Evolutionary conservation across 2,797 vertebrate genomes (phyloP).

Genomic region (Helostoma temminkii): DNA sequence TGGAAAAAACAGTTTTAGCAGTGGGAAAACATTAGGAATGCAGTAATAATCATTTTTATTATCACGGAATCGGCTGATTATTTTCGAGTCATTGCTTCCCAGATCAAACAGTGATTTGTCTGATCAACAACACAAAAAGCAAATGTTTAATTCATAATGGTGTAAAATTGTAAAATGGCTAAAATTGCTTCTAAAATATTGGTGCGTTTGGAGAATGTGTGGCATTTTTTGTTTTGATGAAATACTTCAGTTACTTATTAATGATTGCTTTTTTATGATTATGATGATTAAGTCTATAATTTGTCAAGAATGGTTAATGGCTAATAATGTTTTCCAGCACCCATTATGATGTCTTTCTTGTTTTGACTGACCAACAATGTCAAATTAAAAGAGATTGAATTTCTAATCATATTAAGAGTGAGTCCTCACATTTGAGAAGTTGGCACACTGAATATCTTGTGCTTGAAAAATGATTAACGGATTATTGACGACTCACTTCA

Average conservation of each 20-base stretch:
- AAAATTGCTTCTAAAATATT: too few species aligned
- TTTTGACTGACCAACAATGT: neutral
- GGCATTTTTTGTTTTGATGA: neutral
- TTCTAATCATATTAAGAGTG: neutral
- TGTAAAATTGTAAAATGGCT: too few species aligned
- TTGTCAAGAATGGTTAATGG: neutral
- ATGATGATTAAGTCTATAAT: neutral
- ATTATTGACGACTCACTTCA: neutral
- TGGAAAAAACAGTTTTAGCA: neutral
- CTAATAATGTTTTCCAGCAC: too few species aligned
- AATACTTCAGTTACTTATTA: neutral
- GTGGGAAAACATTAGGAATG: neutral
- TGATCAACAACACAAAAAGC: neutral
- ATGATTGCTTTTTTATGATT: too few species aligned
- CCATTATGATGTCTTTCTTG: neutral
- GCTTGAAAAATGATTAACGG: neutral
- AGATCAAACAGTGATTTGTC: neutral
- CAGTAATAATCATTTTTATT: neutral
- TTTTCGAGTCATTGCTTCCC: neutral
- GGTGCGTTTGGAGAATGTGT: too few species aligned
- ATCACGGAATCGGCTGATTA: neutral
- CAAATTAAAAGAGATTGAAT: neutral
- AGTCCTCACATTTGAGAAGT: neutral
- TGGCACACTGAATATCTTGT: neutral
- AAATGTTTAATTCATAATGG: neutral